Base-by-base conservation (phyloP, 2,113 vertebrate species). In the Dicentrarchus labrax region DNA sequence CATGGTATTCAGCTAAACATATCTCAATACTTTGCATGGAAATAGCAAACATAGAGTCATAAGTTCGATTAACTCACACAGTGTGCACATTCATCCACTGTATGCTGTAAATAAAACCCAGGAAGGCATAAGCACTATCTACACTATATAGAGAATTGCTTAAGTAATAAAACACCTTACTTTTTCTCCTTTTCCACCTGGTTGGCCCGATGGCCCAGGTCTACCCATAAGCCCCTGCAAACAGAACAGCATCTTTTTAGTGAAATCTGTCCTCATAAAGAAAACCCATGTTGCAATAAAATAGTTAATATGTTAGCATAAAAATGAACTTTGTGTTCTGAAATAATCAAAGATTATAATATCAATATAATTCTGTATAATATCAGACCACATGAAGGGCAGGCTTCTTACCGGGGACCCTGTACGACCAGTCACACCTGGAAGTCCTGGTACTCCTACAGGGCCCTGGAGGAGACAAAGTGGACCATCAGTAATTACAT, bases 191-290 rank as follows among this genome's bases (percentile, higher is more conserved):
- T 95, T 95, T 54, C 41, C 7, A 87, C 94, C 95, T 5, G 30
- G 0, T 43, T 88, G 89, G 5, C 97, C 97, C 72, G 95, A 93
- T 43, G 97, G 95, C 89, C 98, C 98, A 9, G 96, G 95, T 95
- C 97, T 96, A 89, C 98, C 98, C 86, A 96, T 78, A 24, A 95
- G 81, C 22, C 98, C 98, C 98, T 99, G 90, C 71, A 93, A 93
- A 95, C 30, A 93, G 12, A 89, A 62, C 17, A 82, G 4, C 22
- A 70, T 61, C 6, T 11, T 56, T 24, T 39, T 47, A 83, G 38
- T 73, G 6, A 71, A 62, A 62, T 66, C 17, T 43, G 17, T 66
- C 50, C 17, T 56, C 9, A 22, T 30, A 38, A 38, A 22, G 54
- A n/a, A 24, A 39, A 39, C 2, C 16, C 38, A 41, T 22, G 12